phyloP scores from a whole-genome alignment of 1,140 invertebrate genomes.

The Olivierus martensii region DNA sequence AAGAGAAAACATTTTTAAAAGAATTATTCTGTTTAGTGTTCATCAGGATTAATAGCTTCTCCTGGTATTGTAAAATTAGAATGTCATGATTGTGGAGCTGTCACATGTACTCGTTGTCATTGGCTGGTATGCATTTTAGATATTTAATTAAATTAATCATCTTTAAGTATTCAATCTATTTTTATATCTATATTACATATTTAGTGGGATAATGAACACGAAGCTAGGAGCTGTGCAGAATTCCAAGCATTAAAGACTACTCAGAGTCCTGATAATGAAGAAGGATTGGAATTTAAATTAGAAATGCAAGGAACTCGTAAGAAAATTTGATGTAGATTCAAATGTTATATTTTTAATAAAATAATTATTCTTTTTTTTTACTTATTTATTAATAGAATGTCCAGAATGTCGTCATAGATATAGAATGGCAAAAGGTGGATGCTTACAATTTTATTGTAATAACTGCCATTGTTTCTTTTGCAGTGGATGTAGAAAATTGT shows the following conservation, averaged over 20 bases:
- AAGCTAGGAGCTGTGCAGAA: constrained; percentile 58
- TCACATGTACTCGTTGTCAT: constrained; percentile 76
- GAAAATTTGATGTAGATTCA: no score
- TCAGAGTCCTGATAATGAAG: constrained; percentile 58
- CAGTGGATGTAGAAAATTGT: constrained; percentile 76
- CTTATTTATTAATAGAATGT: constrained; percentile 2
- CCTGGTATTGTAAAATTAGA: constrained; percentile 68
- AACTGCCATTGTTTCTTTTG: constrained; percentile 93
- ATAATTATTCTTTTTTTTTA: not conserved
- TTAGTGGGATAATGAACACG: constrained; percentile 82
- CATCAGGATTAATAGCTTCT: constrained; percentile 75
- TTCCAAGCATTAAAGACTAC: constrained; percentile 54
- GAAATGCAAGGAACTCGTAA: no score
- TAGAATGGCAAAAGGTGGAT: constrained; percentile 45
- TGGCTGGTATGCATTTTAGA: constrained; percentile 51
- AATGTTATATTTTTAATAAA: no score
- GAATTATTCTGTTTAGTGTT: constrained; percentile 51
- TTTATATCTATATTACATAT: no score
- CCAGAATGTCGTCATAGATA: constrained; percentile 6
- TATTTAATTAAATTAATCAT: not conserved
- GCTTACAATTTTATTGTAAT: constrained; percentile 85
- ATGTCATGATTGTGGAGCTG: constrained; percentile 77
- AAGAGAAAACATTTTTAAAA: no score
- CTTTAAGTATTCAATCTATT: not conserved
- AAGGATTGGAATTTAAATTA: no score